A percentile compares a stretch with the other conserved stretches of the same genome.
Conservation (phyloP, 2,888 invertebrate genomes). For the Thymelicus sylvestris region DNA sequence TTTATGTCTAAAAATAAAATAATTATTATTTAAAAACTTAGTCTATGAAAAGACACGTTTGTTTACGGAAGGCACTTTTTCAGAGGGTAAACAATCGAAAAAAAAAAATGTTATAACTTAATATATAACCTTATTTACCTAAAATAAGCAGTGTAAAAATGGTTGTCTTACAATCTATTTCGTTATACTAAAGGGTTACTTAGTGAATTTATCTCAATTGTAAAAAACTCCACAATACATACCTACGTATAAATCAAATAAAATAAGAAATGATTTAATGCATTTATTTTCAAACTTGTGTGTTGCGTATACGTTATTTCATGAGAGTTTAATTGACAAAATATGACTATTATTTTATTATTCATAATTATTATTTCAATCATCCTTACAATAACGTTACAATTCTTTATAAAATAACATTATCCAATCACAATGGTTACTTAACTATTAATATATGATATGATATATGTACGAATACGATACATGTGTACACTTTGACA, state of each 20-base stretch:
- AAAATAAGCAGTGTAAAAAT: slow-evolving; percentile 29
- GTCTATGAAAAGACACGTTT: slow-evolving; percentile 39
- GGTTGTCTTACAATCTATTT: slow-evolving; percentile 14
- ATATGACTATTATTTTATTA: slow-evolving; percentile 11
- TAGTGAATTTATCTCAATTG: slow-evolving; percentile 2
- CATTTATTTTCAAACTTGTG: not conserved
- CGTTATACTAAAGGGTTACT: slow-evolving; percentile 10
- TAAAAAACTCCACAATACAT: slow-evolving; percentile 10
- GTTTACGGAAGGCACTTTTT: slow-evolving; percentile 48
- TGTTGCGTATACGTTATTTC: slow-evolving; percentile 35
- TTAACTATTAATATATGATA: slow-evolving; percentile 33
- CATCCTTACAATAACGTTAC: not conserved
- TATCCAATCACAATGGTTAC: slow-evolving; percentile 30
- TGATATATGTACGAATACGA: slow-evolving; percentile 22
- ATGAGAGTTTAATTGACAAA: slow-evolving; percentile 36
- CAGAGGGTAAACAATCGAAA: slow-evolving; percentile 37
- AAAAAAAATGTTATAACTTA: slow-evolving; percentile 3
- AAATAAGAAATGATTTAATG: slow-evolving; percentile 12
- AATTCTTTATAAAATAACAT: slow-evolving; percentile 14
- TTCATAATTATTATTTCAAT: slow-evolving; percentile 1
- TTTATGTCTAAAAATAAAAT: slow-evolving; percentile 18
- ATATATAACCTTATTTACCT: slow-evolving; percentile 4
- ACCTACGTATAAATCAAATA: not conserved
- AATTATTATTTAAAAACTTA: slow-evolving; percentile 41
- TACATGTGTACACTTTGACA: slow-evolving; percentile 31